phyloP scores from a whole-genome alignment of 2,797 vertebrate genomes.

The Coranthus polyacanthus region DNA sequence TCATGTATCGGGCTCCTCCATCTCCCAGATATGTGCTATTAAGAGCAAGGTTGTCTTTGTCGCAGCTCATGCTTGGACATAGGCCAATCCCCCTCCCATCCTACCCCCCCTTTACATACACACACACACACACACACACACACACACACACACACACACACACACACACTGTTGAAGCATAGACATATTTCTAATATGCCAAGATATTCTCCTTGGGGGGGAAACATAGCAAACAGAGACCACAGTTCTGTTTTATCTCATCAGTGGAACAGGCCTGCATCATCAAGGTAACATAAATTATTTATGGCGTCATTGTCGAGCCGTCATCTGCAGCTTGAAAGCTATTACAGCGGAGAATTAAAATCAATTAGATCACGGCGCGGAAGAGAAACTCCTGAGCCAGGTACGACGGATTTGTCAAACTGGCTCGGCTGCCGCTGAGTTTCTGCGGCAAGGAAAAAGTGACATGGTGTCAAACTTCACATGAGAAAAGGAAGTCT shows the following conservation, averaged over 20 bases:
- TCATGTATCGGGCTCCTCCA: slow-evolving; percentile 78
- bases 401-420: slow-evolving; percentile 17
- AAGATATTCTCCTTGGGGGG: slow-evolving; percentile 62
- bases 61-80: slow-evolving; percentile 76
- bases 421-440: too few relatives aligned
- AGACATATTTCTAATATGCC: slow-evolving; percentile 69
- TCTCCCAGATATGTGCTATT: slow-evolving; percentile 82
- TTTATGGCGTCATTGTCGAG: slow-evolving; percentile 48
- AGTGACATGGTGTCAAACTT: slow-evolving; percentile 32
- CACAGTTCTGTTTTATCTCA: slow-evolving; percentile 60
- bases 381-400: slow-evolving; percentile 14
- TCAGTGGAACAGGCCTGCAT: slow-evolving; percentile 56
- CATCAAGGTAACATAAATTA: slow-evolving; percentile 72
- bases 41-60: slow-evolving; percentile 84
- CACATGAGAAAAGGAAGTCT: slow-evolving; percentile 36
- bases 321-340: slow-evolving; percentile 37
- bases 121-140: slow-evolving; percentile 13
- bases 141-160: slow-evolving; percentile 27
- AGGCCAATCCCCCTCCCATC: slow-evolving; percentile 57
- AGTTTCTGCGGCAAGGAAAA: too few relatives aligned
- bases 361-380: slow-evolving; percentile 50
- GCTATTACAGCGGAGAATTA: slow-evolving; percentile 42
- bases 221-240: slow-evolving; percentile 20
- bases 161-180: slow-evolving; percentile 40
- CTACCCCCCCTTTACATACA: not conserved